Evolutionary conservation across 2,888 invertebrate species (phyloP).

Genomic region (Anticlea derivata): DNA sequence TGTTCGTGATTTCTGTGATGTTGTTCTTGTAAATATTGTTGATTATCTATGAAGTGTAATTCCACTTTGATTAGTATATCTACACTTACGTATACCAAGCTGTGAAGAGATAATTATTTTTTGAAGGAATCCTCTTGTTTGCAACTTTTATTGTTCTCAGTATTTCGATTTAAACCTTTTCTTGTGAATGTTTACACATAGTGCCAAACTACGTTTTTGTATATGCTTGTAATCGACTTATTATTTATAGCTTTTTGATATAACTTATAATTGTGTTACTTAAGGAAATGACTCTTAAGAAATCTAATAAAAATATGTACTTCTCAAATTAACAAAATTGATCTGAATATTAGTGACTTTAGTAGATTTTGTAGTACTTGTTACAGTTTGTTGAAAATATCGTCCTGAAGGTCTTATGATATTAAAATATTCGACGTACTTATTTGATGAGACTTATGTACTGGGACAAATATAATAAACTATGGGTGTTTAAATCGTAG

Average conservation of each 20-base stretch:
- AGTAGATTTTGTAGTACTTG: conserved; percentile 21
- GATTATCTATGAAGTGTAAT: conserved; percentile 67
- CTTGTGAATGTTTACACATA: conserved; percentile 58
- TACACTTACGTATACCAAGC: conserved; percentile 54
- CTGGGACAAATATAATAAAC: conserved; percentile 9
- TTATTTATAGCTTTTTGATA: conserved; percentile 44
- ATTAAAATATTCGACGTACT: conserved; percentile 23
- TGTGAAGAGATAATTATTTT: conserved; percentile 67
- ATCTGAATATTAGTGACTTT: conserved; percentile 23
- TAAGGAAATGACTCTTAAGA: conserved; percentile 14
- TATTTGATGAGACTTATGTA: conserved; percentile 7
- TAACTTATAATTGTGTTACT: conserved; percentile 18
- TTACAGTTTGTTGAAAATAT: conserved; percentile 23
- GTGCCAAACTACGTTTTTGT: conserved; percentile 74
- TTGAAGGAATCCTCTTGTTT: conserved; percentile 55
- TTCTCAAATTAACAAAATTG: conserved; percentile 29
- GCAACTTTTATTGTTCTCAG: conserved; percentile 55
- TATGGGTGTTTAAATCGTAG: conserved; percentile 18
- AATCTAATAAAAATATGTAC: conserved; percentile 17
- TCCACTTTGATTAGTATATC: conserved; percentile 45
- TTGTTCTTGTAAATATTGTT: conserved; percentile 79
- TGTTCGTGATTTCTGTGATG: conserved; percentile 58
- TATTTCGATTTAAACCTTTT: conserved; percentile 56
- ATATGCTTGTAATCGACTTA: conserved; percentile 51
- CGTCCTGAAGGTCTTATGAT: conserved; percentile 30